Conservation (phyloP, 2,113 vertebrate genomes). For the Gavialis gangeticus region DNA sequence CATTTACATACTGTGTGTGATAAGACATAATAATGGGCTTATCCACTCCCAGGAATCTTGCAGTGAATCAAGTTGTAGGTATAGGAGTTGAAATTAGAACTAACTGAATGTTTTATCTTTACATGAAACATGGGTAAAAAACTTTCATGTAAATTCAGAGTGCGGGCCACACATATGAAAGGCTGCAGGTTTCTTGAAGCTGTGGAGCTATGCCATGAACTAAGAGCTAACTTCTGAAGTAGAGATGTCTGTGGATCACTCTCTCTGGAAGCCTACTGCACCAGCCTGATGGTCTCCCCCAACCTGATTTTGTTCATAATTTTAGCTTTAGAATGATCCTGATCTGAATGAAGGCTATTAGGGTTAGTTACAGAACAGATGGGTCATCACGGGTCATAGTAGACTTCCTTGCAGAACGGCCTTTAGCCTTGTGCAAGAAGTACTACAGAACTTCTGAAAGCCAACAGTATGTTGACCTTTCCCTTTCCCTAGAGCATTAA, state of each 20-base stretch:
- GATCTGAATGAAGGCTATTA: background rate
- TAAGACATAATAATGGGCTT: background rate
- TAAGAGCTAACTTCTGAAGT: accelerated
- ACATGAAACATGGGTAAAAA: background rate
- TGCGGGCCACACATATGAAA: accelerated
- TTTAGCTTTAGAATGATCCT: background rate
- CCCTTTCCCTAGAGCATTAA: background rate
- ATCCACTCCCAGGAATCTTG: background rate
- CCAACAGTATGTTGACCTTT: background rate
- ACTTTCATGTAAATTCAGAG: background rate
- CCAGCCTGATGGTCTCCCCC: background rate
- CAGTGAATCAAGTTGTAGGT: background rate
- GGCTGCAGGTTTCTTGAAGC: background rate
- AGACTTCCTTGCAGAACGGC: background rate
- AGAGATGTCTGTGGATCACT: background rate
- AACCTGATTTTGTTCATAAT: background rate
- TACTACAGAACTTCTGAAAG: background rate
- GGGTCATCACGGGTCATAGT: background rate
- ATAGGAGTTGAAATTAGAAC: background rate
- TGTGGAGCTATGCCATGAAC: background rate
- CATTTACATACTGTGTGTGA: background rate
- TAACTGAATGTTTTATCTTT: background rate
- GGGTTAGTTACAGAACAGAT: background rate
- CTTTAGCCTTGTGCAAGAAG: background rate
- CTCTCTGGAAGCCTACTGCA: accelerated